Evolutionary conservation across 1,140 invertebrate species (phyloP).

Genomic region (Lamellibrachia luymesi): DNA sequence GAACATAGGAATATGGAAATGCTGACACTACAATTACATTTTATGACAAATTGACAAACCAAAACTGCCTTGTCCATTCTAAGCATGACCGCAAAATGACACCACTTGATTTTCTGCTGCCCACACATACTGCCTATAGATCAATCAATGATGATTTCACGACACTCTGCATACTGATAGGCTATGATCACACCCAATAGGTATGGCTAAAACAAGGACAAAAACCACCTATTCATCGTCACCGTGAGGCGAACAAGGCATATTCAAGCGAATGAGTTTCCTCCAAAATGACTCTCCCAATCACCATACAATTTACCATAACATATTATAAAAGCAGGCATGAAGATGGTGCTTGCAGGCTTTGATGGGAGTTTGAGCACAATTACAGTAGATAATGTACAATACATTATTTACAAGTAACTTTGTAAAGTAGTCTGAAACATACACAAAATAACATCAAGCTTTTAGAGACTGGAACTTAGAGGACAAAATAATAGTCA

Average conservation of each 20-base stretch:
- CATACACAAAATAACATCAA: too few relatives aligned
- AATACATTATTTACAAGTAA: too few relatives aligned
- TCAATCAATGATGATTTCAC: background rate
- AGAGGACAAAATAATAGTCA: too few relatives aligned
- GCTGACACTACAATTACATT: background rate
- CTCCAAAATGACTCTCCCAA: too few relatives aligned
- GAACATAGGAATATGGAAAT: background rate
- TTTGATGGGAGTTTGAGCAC: background rate
- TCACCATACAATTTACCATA: too few relatives aligned
- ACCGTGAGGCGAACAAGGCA: background rate
- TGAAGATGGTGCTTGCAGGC: background rate
- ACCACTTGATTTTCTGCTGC: background rate
- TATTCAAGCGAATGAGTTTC: background rate
- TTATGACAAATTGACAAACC: background rate
- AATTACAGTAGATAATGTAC: background rate
- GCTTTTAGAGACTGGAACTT: too few relatives aligned
- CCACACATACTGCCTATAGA: background rate
- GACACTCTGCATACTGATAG: background rate
- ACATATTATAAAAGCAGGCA: too few relatives aligned
- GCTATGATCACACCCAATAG: background rate
- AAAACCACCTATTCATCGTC: background rate
- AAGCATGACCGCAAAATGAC: background rate
- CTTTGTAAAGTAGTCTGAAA: too few relatives aligned
- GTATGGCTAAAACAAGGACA: background rate
- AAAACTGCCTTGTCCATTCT: background rate